A percentile compares a stretch with the other conserved stretches of the same genome.
Conservation (phyloP, 2,113 vertebrate species). For the Coturnix japonica region DNA sequence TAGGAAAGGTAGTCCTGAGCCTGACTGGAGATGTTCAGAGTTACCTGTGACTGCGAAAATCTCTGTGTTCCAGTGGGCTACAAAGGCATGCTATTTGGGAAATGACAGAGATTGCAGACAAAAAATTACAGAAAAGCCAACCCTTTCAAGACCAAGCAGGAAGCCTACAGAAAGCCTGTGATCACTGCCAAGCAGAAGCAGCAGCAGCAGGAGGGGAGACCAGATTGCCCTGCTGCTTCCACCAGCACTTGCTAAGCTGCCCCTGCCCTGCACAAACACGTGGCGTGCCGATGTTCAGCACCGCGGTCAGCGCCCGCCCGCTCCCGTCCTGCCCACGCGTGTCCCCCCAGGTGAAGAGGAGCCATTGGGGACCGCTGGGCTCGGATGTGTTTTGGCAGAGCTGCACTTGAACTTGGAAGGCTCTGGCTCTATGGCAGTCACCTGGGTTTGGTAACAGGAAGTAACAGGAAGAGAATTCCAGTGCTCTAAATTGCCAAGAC, state of each 20-base stretch:
- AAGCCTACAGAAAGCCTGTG: rapidly evolving
- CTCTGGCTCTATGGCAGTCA: rapidly evolving
- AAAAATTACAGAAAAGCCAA: not conserved
- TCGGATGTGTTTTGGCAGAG: not conserved
- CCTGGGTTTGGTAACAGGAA: not conserved
- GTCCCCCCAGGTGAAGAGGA: rapidly evolving
- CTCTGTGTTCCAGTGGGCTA: not conserved
- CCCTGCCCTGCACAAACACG: not conserved
- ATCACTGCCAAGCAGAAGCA: rapidly evolving
- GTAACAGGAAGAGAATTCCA: not conserved
- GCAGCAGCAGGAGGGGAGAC: not conserved
- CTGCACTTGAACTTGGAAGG: rapidly evolving
- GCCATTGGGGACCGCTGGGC: not conserved
- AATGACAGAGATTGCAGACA: not conserved
- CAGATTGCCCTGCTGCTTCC: not conserved
- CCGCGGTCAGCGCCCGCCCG: not conserved
- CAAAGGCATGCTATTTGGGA: rapidly evolving
- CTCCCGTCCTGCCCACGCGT: not conserved
- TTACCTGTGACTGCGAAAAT: not conserved
- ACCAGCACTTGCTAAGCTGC: rapidly evolving
- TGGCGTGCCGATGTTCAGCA: not conserved
- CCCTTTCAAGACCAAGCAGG: not conserved
- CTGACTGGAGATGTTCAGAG: not conserved
- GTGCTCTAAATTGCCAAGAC: not conserved
- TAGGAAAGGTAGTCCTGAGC: not conserved